phyloP scores from a whole-genome alignment of 2,113 vertebrate genomes.

The Nannobrachium achirus region DNA sequence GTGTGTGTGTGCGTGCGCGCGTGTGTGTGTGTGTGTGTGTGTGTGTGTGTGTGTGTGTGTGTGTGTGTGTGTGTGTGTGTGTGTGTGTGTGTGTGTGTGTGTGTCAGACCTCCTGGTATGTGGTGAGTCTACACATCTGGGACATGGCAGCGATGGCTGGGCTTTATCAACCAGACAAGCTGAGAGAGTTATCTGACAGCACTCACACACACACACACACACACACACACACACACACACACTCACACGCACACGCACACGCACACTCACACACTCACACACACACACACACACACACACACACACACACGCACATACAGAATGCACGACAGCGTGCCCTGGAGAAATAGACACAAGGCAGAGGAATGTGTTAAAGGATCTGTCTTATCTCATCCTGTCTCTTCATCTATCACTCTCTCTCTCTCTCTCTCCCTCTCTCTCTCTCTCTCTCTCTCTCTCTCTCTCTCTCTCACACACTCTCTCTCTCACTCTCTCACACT shows the following conservation, averaged over 20 bases:
- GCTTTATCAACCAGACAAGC: constrained; percentile 69
- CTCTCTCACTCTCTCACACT: constrained; percentile 23
- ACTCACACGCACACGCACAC: not conserved
- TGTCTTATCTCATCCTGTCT: constrained; percentile 77
- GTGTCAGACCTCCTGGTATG: constrained; percentile 56
- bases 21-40: constrained; percentile 2
- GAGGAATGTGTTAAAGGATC: constrained; percentile 71
- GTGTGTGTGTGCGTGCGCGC: constrained; percentile 22
- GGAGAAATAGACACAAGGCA: constrained; percentile 54
- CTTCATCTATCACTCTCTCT: constrained; percentile 59
- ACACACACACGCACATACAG: not conserved
- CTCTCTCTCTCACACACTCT: constrained; percentile 17
- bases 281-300: constrained; percentile 32
- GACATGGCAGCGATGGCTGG: constrained; percentile 62
- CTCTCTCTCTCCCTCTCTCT: not conserved
- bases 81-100: constrained; percentile 5
- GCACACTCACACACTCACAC: constrained; percentile 27
- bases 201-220: constrained; percentile 14
- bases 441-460: constrained; percentile 4
- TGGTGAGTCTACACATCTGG: constrained; percentile 71
- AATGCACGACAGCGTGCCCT: constrained; percentile 39
- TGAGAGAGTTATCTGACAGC: constrained; percentile 72
- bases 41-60: constrained; percentile 34
- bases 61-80: constrained; percentile 10
- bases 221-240: not conserved